Conservation (phyloP, 2,888 invertebrate species). For the Polyommatus iphigenia region DNA sequence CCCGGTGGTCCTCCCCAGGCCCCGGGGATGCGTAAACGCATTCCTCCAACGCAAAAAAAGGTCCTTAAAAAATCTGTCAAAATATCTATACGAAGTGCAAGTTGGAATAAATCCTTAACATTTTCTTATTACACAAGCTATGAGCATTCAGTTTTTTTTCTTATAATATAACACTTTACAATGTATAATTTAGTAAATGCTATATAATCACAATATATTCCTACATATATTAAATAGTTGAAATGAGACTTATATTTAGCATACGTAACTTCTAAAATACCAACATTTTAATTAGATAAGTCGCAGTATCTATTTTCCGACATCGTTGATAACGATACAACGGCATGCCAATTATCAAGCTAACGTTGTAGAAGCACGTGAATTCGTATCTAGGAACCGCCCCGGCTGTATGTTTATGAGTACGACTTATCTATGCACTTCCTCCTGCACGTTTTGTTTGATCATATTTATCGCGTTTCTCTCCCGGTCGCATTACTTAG, state of each 20-base stretch:
- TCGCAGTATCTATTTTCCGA: neutral
- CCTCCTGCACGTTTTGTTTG: constrained; percentile 69
- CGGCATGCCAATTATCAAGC: constrained; percentile 69
- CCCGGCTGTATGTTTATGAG: constrained; percentile 61
- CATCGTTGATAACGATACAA: constrained; percentile 46
- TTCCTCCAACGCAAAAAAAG: too few species aligned
- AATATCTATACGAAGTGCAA: too few species aligned
- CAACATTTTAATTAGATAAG: neutral
- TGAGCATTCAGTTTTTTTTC: too few species aligned
- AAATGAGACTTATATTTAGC: neutral
- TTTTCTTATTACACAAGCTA: too few species aligned
- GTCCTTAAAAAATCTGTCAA: too few species aligned
- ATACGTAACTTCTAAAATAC: neutral
- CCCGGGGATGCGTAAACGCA: too few species aligned
- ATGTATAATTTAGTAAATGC: too few species aligned
- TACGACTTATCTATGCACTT: constrained; percentile 71
- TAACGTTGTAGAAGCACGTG: constrained; percentile 66
- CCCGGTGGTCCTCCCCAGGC: too few species aligned
- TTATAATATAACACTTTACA: too few species aligned
- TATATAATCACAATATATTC: too few species aligned
- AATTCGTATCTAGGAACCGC: constrained; percentile 61
- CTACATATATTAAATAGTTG: too few species aligned
- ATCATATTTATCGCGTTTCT: constrained; percentile 69
- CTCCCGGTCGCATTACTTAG: constrained; percentile 61
- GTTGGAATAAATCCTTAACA: too few species aligned